Evolutionary conservation across 2,113 vertebrate genomes (phyloP).

Genomic region (Vulpes vulpes): DNA sequence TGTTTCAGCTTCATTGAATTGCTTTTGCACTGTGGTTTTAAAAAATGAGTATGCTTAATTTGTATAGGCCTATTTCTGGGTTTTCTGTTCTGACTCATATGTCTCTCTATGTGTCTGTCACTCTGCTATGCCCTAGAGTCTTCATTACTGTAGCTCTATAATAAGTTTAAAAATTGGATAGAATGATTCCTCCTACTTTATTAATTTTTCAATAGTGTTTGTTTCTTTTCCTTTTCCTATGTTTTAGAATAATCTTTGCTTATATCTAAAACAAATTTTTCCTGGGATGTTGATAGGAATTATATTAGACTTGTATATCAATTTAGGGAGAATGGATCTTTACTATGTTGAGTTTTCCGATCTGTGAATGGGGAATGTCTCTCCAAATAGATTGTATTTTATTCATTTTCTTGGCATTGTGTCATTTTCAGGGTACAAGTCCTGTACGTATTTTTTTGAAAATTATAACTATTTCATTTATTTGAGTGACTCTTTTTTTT

Average conservation of each 20-base stretch:
- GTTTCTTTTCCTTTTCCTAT: constrained; percentile 20
- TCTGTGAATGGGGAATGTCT: not conserved
- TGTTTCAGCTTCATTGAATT: constrained; percentile 37
- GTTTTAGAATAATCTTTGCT: not conserved
- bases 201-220: not conserved
- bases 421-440: not conserved
- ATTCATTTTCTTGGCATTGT: not conserved
- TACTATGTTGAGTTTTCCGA: not conserved
- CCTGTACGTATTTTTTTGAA: not conserved
- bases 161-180: not conserved
- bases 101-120: not conserved
- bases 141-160: constrained; percentile 12
- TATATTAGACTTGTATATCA: not conserved
- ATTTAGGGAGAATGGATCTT: not conserved
- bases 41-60: not conserved
- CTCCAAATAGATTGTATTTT: constrained; percentile 9
- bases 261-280: not conserved
- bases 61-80: not conserved
- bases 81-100: not conserved
- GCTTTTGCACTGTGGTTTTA: not conserved
- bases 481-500: not conserved
- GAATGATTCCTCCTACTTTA: not conserved
- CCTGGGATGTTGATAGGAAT: not conserved
- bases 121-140: not conserved
- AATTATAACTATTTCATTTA: constrained; percentile 1